A percentile compares a stretch with the other conserved stretches of the same genome.
phyloP scores from a whole-genome alignment of 1,140 invertebrate species.

The Temnothorax longispinosus region DNA sequence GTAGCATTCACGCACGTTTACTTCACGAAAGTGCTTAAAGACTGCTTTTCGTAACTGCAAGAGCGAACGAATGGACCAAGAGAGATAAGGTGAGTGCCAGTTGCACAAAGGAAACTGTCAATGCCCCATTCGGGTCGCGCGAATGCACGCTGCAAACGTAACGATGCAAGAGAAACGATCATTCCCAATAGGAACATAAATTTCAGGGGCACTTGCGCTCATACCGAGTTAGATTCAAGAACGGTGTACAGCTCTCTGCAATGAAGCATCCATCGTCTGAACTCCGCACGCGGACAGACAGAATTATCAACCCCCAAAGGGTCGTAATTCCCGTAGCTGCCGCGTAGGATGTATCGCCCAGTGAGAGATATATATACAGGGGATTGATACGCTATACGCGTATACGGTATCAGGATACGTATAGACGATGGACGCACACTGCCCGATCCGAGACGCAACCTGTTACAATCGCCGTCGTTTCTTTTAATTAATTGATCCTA shows the following conservation, averaged over 20 bases:
- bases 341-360: constrained; percentile 59
- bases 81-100: constrained; percentile 45
- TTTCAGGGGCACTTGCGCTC: constrained; percentile 72
- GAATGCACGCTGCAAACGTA: constrained; percentile 45
- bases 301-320: constrained; percentile 81
- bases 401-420: constrained; percentile 2
- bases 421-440: no score
- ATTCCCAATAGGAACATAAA: constrained; percentile 74
- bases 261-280: constrained; percentile 64
- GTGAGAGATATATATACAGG: background rate
- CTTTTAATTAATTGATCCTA: background rate
- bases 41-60: constrained; percentile 1
- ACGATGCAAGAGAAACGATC: constrained; percentile 66
- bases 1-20: background rate
- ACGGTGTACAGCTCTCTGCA: constrained; percentile 37
- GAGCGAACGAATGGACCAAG: constrained; percentile 34
- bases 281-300: constrained; percentile 71
- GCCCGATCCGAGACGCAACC: no score
- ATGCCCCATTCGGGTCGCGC: constrained; percentile 40
- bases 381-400: background rate
- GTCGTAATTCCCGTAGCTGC: constrained; percentile 76
- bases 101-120: constrained; percentile 56
- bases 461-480: background rate
- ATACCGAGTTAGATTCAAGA: constrained; percentile 61
- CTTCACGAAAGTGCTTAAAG: constrained; percentile 18